phyloP scores from a whole-genome alignment of 92 coral and sea anemone species.

The Phenganax subtilis region DNA sequence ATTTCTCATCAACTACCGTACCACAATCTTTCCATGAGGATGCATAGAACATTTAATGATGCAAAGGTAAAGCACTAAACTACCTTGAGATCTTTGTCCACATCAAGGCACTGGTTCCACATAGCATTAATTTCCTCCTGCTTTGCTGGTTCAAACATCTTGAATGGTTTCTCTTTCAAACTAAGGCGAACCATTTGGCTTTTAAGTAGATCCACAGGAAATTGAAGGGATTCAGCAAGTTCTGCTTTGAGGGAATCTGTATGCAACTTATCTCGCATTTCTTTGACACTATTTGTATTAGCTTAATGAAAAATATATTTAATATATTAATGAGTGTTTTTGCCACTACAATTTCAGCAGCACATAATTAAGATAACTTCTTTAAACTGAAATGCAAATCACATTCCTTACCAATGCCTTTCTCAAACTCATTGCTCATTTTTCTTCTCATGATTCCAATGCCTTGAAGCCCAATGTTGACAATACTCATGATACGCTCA shows the following conservation, averaged over 20 bases:
- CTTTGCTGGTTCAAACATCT: background rate
- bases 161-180: conserved; percentile 11
- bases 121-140: background rate
- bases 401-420: background rate
- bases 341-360: background rate
- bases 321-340: background rate
- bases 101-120: background rate
- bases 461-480: conserved; percentile 24
- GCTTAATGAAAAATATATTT: background rate
- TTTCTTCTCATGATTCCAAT: conserved; percentile 19
- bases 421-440: conserved; percentile 25
- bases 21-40: background rate
- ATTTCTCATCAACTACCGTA: background rate
- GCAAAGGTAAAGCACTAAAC: background rate
- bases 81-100: conserved; percentile 1
- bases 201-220: conserved; percentile 7
- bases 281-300: background rate
- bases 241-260: background rate
- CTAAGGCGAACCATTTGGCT: conserved; percentile 12
- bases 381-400: background rate
- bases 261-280: background rate
- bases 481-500: conserved; percentile 13
- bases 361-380: background rate
- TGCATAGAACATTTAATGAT: background rate
- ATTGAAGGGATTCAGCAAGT: conserved; percentile 6